These are phyloP conservation scores for Cynoglossus semilaevis DNA, from an alignment of 2,113 vertebrate species.

Conservation along the genomic window DNA sequence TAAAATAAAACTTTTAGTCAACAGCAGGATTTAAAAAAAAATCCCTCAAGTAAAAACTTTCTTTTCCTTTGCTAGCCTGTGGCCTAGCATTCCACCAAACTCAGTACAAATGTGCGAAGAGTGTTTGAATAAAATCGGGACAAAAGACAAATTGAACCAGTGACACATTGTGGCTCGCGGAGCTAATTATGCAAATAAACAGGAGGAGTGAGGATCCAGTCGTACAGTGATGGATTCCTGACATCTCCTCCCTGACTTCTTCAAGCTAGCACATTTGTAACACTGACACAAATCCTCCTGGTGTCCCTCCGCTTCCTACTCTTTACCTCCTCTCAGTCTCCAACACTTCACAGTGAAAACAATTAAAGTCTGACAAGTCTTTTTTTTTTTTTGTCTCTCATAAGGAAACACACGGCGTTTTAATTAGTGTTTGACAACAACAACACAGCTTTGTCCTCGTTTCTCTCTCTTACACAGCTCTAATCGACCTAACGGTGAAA, in stretches of 20 bases:
- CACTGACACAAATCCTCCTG: conserved; percentile 35
- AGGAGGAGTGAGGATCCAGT: conserved; percentile 27
- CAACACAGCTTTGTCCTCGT: conserved; percentile 49
- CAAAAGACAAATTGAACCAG: conserved; percentile 27
- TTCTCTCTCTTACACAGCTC: conserved; percentile 64
- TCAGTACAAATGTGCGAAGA: conserved; percentile 43
- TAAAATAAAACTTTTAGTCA: too few species aligned
- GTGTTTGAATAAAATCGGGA: conserved; percentile 35
- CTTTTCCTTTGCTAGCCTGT: background rate
- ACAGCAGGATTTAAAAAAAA: background rate
- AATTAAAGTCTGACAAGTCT: conserved; percentile 78
- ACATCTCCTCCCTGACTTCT: conserved; percentile 34
- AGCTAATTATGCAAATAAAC: conserved; percentile 52
- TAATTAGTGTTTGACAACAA: conserved; percentile 71
- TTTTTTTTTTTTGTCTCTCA: conserved; percentile 66
- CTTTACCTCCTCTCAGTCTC: conserved; percentile 2
- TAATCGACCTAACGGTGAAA: conserved; percentile 74
- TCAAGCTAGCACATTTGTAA: conserved; percentile 52
- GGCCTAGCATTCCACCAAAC: conserved; percentile 21
- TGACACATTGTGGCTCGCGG: conserved; percentile 16
- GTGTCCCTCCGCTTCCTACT: conserved; percentile 25
- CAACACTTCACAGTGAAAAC: conserved; percentile 66
- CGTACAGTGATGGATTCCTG: conserved; percentile 27
- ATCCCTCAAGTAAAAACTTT: background rate
- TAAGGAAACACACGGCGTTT: conserved; percentile 75